These are phyloP conservation scores for Rhagophthalmus giganteus DNA, from an alignment of 2,888 invertebrate genomes.

Conservation along the genomic window DNA sequence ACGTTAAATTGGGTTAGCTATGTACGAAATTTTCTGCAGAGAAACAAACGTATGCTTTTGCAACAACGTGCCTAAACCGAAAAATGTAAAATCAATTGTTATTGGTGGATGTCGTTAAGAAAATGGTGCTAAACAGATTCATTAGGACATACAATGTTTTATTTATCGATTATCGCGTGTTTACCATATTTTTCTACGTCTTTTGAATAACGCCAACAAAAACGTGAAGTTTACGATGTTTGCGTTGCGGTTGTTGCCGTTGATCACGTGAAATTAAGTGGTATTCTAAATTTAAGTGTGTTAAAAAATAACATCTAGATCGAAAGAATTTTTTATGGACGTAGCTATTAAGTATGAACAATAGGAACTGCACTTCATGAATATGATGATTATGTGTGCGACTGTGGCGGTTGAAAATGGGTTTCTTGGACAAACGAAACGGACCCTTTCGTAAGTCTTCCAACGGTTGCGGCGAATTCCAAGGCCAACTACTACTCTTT, in stretches of 20 bases:
- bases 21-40: too few species aligned
- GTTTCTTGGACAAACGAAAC: constrained; percentile 35
- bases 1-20: too few species aligned
- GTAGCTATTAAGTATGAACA: constrained; percentile 3
- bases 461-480: constrained; percentile 20
- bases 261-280: too few species aligned
- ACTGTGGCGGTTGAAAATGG: constrained; percentile 33
- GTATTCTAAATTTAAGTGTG: too few species aligned
- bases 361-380: constrained; percentile 31
- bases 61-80: too few species aligned
- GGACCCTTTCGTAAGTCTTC: constrained; percentile 25
- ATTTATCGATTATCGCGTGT: constrained; percentile 1
- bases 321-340: constrained; percentile 2
- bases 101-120: too few species aligned
- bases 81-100: too few species aligned
- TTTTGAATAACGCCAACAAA: neutral
- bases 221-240: neutral
- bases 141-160: too few species aligned
- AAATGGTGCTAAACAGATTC: too few species aligned
- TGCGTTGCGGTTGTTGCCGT: too few species aligned
- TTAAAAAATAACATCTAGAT: constrained; percentile 1
- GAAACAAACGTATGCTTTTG: too few species aligned
- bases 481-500: constrained; percentile 20
- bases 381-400: constrained; percentile 23
- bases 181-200: neutral